phyloP scores from a whole-genome alignment of 2,797 vertebrate genomes.

The Diplodus sargus region DNA sequence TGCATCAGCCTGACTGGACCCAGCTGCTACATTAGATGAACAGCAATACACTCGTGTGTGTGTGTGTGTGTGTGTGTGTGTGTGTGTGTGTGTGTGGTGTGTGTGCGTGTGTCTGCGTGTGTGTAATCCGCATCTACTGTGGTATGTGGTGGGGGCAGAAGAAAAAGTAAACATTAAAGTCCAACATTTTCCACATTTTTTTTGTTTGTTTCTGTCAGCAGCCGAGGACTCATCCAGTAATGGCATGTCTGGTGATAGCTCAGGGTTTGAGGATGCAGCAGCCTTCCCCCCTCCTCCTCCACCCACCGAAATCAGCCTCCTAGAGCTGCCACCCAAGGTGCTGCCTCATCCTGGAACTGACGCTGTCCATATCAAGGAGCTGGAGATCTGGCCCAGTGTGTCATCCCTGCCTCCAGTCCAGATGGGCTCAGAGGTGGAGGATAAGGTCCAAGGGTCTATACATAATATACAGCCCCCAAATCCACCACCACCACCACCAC shows the following conservation, averaged over 20 bases:
- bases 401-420: constrained; percentile 81
- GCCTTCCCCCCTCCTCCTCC: constrained; percentile 89
- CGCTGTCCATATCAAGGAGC: constrained; percentile 83
- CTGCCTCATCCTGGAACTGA: constrained; percentile 73
- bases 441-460: constrained; percentile 75
- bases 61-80: too few relatives aligned
- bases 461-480: constrained; percentile 80
- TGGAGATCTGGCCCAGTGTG: constrained; percentile 85
- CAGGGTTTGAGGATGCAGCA: constrained; percentile 85
- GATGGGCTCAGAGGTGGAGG: constrained; percentile 55
- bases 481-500: constrained; percentile 70
- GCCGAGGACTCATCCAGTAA: constrained; percentile 86
- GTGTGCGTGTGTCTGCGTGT: too few relatives aligned
- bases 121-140: constrained; percentile 34
- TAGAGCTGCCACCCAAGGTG: constrained; percentile 89
- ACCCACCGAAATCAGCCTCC: constrained; percentile 87
- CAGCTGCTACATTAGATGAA: constrained; percentile 68
- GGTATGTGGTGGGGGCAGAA: constrained; percentile 23
- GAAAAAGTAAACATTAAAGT: constrained; percentile 56
- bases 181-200: constrained; percentile 32
- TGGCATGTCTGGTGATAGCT: constrained; percentile 81
- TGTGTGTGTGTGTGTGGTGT: constrained; percentile 17
- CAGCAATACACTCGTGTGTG: constrained; percentile 20
- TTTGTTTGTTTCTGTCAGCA: constrained; percentile 69
- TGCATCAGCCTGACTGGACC: constrained; percentile 67